Conservation (phyloP, 2,888 invertebrate genomes). For the Tanytarsus gracilentus region DNA sequence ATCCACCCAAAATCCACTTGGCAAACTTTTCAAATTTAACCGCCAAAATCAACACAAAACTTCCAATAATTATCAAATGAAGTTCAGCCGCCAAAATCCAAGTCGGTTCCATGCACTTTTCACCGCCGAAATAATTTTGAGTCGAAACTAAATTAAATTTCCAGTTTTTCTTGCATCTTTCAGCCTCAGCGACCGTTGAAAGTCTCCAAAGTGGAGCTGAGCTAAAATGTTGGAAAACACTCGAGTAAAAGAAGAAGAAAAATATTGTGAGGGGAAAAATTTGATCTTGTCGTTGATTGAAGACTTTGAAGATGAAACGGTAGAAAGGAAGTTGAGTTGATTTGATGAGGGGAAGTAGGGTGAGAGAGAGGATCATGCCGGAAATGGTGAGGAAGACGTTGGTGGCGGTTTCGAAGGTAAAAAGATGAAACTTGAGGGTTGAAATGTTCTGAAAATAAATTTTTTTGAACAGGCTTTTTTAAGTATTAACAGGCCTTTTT, state of each 20-base stretch:
- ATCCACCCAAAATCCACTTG: neutral
- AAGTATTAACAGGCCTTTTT: too few relatives aligned
- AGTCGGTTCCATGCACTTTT: constrained; percentile 3
- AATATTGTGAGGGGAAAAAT: neutral
- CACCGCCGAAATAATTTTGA: neutral
- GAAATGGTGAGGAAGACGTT: neutral
- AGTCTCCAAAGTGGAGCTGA: neutral
- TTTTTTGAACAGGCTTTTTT: neutral
- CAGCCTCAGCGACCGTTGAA: neutral
- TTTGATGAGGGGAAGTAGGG: neutral
- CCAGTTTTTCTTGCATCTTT: neutral
- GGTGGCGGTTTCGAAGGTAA: neutral
- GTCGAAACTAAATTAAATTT: neutral
- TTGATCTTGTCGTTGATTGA: neutral
- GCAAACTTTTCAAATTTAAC: neutral
- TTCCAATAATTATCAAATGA: neutral
- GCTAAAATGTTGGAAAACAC: neutral
- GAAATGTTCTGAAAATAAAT: neutral
- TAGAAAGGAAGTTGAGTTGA: neutral
- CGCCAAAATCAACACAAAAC: neutral
- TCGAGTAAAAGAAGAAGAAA: neutral
- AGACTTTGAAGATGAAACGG: neutral
- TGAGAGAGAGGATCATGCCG: neutral
- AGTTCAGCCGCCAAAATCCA: constrained; percentile 11
- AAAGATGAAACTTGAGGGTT: neutral